phyloP scores from a whole-genome alignment of 2,113 vertebrate species.

The Polyodon spathula region DNA sequence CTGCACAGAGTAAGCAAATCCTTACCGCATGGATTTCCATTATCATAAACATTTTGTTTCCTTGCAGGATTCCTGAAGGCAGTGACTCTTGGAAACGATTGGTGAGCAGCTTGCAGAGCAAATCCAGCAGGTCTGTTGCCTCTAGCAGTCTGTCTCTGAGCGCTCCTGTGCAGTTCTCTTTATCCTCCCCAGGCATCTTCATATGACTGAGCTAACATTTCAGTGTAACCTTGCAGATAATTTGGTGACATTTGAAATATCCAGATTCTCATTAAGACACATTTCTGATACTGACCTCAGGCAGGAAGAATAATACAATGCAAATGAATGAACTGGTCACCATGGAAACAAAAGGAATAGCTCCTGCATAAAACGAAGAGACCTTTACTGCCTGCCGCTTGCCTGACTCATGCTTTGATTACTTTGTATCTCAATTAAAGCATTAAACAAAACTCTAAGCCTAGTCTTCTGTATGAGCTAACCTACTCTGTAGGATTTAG shows the following conservation, averaged over 20 bases:
- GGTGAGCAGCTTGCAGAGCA: constrained; percentile 69
- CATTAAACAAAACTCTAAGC: no score
- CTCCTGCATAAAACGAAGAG: no score
- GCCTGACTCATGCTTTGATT: no score
- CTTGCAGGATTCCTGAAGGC: constrained; percentile 75
- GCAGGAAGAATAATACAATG: not conserved
- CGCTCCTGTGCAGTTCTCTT: no score
- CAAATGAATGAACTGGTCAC: constrained; percentile 3
- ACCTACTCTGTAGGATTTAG: no score
- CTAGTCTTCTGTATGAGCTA: no score
- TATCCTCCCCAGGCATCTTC: constrained; percentile 4
- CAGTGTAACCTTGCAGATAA: not conserved
- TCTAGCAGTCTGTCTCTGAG: not conserved
- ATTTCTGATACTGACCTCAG: constrained; percentile 4
- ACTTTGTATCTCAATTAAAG: no score
- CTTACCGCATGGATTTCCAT: constrained; percentile 16
- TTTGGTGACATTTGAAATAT: not conserved
- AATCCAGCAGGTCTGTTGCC: constrained; percentile 79
- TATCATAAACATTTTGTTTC: constrained; percentile 52
- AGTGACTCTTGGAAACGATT: constrained; percentile 74
- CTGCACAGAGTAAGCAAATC: not conserved
- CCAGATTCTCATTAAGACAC: constrained; percentile 6
- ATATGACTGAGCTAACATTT: not conserved
- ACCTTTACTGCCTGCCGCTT: no score
- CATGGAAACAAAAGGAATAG: constrained; percentile 16